phyloP scores from a whole-genome alignment of 2,113 vertebrate species.

The Terrapene triunguis region DNA sequence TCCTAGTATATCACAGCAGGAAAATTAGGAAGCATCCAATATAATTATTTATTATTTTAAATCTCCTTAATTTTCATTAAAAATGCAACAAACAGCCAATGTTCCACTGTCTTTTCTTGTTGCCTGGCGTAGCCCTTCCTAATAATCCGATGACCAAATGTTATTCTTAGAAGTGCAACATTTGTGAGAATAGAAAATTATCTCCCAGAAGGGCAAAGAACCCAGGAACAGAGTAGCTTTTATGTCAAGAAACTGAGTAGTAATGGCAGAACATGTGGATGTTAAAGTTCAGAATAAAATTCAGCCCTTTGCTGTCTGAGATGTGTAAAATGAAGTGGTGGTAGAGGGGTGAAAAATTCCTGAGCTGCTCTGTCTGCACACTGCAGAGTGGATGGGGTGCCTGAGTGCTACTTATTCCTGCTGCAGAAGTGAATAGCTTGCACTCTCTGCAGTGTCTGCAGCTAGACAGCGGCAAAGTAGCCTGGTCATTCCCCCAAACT shows the following conservation, averaged over 20 bases:
- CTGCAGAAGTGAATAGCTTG: rapidly evolving
- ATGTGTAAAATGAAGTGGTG: background rate
- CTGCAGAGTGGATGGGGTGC: background rate
- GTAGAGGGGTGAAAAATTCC: background rate
- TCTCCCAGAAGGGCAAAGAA: constrained; percentile 4
- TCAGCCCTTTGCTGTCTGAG: background rate
- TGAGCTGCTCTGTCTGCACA: background rate
- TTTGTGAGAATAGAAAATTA: background rate
- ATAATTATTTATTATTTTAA: background rate
- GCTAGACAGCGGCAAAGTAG: background rate
- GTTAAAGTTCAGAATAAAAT: background rate
- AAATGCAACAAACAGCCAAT: background rate
- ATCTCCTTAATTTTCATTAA: background rate
- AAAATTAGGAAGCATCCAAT: constrained; percentile 1
- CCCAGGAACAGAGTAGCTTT: background rate
- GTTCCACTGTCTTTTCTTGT: background rate
- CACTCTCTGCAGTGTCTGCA: background rate
- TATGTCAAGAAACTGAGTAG: background rate
- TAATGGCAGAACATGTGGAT: background rate
- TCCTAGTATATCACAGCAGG: background rate
- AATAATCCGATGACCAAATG: background rate
- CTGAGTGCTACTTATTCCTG: background rate
- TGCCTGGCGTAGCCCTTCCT: background rate
- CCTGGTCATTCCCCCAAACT: background rate
- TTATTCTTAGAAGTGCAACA: background rate